Conservation (phyloP, 2,797 vertebrate species). For the Siniperca obscura region DNA sequence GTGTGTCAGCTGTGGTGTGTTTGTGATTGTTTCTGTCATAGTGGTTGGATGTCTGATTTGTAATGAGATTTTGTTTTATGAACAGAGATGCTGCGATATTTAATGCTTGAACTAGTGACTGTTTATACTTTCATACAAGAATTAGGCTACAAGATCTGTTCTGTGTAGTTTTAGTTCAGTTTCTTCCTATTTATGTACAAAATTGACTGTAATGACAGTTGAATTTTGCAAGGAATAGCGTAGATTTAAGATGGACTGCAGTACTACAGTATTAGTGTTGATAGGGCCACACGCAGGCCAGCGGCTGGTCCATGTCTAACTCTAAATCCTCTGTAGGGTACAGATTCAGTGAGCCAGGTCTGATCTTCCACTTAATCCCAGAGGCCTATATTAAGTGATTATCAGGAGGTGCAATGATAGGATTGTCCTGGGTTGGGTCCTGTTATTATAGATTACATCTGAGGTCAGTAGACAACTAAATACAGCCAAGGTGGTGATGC, state of each 20-base stretch:
- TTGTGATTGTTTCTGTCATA: conserved; percentile 57
- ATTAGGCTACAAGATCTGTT: neutral
- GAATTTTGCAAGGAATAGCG: neutral
- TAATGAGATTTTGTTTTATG: conserved; percentile 57
- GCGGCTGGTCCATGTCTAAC: conserved; percentile 32
- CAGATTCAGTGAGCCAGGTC: conserved; percentile 66
- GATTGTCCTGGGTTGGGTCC: conserved; percentile 85
- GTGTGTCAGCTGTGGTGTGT: conserved; percentile 67
- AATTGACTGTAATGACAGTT: neutral
- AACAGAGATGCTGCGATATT: conserved; percentile 34
- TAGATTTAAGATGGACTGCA: neutral
- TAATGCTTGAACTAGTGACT: conserved; percentile 22
- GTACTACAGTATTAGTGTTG: conserved; percentile 6
- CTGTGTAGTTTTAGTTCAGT: neutral
- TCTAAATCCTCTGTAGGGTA: conserved; percentile 59
- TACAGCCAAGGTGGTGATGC: conserved; percentile 84
- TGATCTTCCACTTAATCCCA: conserved; percentile 72
- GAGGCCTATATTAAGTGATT: conserved; percentile 79
- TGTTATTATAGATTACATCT: conserved; percentile 86
- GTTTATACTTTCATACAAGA: neutral
- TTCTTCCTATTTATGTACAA: neutral
- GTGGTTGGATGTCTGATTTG: conserved; percentile 57
- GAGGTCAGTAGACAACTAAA: conserved; percentile 84
- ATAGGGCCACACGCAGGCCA: conserved; percentile 29
- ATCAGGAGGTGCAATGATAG: conserved; percentile 83